Evolutionary conservation across 2,888 invertebrate species (phyloP).

Genomic region (Gymnocheta viridis): DNA sequence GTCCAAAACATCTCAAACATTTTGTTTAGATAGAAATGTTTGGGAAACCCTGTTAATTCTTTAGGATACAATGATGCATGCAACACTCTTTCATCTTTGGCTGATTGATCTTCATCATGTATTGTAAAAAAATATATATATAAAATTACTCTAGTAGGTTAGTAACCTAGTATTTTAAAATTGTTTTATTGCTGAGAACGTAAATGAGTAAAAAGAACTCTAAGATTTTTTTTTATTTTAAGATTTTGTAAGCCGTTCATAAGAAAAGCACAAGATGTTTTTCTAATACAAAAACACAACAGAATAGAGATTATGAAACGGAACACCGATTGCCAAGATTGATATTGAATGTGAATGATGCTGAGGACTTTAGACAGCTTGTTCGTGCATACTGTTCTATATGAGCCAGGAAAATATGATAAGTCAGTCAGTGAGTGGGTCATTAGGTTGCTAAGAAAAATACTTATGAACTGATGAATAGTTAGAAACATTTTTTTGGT

Average conservation of each 20-base stretch:
- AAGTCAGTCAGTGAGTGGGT: slow-evolving; percentile 64
- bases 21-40: not conserved
- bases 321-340: slow-evolving; percentile 51
- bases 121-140: slow-evolving; percentile 8
- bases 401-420: slow-evolving; percentile 57
- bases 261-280: slow-evolving; percentile 41
- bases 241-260: slow-evolving; percentile 24
- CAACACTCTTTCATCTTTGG: slow-evolving; percentile 21
- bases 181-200: slow-evolving; percentile 17
- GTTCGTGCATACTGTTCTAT: slow-evolving; percentile 43
- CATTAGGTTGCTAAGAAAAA: slow-evolving; percentile 61
- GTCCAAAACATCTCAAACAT: not conserved
- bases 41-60: not conserved
- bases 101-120: slow-evolving; percentile 63
- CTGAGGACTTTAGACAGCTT: slow-evolving; percentile 29
- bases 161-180: slow-evolving; percentile 65
- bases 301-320: slow-evolving; percentile 36
- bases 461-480: not conserved
- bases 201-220: slow-evolving; percentile 11
- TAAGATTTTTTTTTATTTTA: not conserved
- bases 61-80: not conserved
- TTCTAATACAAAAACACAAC: slow-evolving; percentile 19
- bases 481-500: not conserved
- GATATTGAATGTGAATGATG: slow-evolving; percentile 49
- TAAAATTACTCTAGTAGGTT: slow-evolving; percentile 61